Evolutionary conservation across 2,797 vertebrate genomes (phyloP).

Genomic region (Muscicapa comitata): DNA sequence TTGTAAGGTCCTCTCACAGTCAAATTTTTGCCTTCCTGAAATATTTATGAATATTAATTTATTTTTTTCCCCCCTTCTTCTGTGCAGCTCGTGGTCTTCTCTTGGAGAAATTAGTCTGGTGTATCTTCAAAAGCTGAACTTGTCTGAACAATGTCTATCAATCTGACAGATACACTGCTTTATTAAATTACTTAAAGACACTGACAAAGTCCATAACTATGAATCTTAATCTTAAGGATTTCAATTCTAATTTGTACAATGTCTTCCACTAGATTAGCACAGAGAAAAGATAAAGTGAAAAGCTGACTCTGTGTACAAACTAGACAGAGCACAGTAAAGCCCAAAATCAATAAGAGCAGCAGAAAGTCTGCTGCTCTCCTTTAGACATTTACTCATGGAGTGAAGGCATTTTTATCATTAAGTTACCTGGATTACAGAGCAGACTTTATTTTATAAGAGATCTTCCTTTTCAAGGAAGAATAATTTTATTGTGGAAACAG

Average conservation of each 20-base stretch:
- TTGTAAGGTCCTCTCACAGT: not conserved
- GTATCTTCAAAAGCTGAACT: not conserved
- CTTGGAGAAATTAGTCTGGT: not conserved
- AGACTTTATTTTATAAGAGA: not conserved
- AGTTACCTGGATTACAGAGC: not conserved
- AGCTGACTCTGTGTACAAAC: not conserved
- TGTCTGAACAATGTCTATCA: not conserved
- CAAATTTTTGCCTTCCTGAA: not conserved
- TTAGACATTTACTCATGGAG: not conserved
- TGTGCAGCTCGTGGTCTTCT: not conserved
- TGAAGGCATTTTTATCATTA: not conserved
- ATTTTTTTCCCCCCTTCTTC: not conserved
- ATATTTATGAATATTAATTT: not conserved
- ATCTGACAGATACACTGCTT: not conserved
- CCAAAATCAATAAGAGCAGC: slow-evolving; percentile 16
- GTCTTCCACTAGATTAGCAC: slow-evolving; percentile 11
- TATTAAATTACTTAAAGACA: slow-evolving; percentile 50
- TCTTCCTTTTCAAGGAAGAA: not conserved
- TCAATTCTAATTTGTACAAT: slow-evolving; percentile 10
- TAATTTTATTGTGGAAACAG: not conserved
- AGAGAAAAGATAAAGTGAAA: slow-evolving; percentile 37
- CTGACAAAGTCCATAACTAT: slow-evolving; percentile 9
- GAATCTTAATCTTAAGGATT: slow-evolving; percentile 23
- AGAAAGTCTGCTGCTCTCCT: not conserved
- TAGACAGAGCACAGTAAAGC: not conserved